These are phyloP conservation scores for Athripsodes cinereus DNA, from an alignment of 2,888 invertebrate species.

Conservation along the genomic window DNA sequence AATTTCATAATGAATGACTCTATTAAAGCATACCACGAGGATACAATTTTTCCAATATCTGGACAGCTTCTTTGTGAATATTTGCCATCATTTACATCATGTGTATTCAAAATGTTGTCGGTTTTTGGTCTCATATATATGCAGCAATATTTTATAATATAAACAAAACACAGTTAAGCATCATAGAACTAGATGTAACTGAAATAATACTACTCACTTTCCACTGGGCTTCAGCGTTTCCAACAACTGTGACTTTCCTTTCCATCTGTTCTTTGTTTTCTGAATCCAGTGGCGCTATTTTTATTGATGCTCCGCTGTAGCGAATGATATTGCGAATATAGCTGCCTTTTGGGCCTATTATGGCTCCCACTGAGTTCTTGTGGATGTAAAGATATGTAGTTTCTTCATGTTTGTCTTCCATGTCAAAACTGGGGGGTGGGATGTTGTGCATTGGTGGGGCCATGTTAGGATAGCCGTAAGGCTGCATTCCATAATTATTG, in stretches of 20 bases:
- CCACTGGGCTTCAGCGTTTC: conserved; percentile 1
- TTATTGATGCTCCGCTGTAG: conserved; percentile 2
- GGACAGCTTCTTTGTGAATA: too few relatives aligned
- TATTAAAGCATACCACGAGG: too few relatives aligned
- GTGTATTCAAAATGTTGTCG: too few relatives aligned
- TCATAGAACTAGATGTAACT: too few relatives aligned
- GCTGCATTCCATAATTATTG: background rate
- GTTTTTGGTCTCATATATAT: too few relatives aligned
- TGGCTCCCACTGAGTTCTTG: background rate
- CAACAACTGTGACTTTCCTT: background rate
- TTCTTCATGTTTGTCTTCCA: background rate
- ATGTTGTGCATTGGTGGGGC: background rate
- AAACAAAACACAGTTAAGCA: too few relatives aligned
- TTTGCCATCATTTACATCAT: too few relatives aligned
- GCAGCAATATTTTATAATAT: too few relatives aligned
- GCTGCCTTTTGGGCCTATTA: background rate
- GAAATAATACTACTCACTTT: too few relatives aligned
- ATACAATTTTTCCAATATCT: too few relatives aligned
- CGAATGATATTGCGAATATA: conserved; percentile 1
- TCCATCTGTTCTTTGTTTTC: background rate
- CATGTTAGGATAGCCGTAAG: background rate
- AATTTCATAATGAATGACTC: too few relatives aligned
- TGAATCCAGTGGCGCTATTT: background rate
- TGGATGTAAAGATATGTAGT: conserved; percentile 1
- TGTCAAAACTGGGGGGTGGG: background rate